Evolutionary conservation across 2,888 invertebrate species (phyloP).

Genomic region (Hirtodrosophila confusa): DNA sequence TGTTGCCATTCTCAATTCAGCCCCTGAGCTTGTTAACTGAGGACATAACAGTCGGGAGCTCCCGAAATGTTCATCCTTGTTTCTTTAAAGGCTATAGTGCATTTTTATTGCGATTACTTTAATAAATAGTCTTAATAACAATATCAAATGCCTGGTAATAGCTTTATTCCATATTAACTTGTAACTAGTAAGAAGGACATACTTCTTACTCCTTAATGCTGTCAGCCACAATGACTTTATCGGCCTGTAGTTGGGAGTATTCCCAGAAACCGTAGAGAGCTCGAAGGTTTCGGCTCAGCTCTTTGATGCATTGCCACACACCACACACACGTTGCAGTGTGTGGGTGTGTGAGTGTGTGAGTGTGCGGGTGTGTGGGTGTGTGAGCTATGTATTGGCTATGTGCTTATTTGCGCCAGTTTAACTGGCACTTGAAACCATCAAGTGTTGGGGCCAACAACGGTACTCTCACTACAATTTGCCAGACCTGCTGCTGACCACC

Average conservation of each 20-base stretch:
- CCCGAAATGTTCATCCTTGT: too few relatives aligned
- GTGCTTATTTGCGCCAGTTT: slow-evolving; percentile 36
- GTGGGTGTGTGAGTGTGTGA: slow-evolving; percentile 8
- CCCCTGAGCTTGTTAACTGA: too few relatives aligned
- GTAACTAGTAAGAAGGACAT: too few relatives aligned
- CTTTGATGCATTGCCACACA: slow-evolving; percentile 14
- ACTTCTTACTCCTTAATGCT: too few relatives aligned
- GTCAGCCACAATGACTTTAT: slow-evolving; percentile 1
- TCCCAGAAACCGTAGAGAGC: background rate
- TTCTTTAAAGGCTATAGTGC: too few relatives aligned
- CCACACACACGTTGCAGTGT: slow-evolving; percentile 3
- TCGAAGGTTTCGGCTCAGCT: slow-evolving; percentile 12
- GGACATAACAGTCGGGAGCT: too few relatives aligned
- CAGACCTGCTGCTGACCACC: slow-evolving; percentile 20
- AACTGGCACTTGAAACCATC: slow-evolving; percentile 48
- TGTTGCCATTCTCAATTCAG: too few relatives aligned
- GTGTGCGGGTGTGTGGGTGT: slow-evolving; percentile 27
- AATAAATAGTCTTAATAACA: too few relatives aligned
- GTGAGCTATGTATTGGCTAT: slow-evolving; percentile 9
- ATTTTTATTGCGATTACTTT: too few relatives aligned
- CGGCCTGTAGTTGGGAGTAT: too few relatives aligned
- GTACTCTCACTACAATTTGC: slow-evolving; percentile 49
- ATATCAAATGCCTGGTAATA: too few relatives aligned
- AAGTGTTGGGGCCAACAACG: slow-evolving; percentile 48
- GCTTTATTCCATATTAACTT: too few relatives aligned